phyloP scores from a whole-genome alignment of 2,888 invertebrate species.

The Blera fallax region DNA sequence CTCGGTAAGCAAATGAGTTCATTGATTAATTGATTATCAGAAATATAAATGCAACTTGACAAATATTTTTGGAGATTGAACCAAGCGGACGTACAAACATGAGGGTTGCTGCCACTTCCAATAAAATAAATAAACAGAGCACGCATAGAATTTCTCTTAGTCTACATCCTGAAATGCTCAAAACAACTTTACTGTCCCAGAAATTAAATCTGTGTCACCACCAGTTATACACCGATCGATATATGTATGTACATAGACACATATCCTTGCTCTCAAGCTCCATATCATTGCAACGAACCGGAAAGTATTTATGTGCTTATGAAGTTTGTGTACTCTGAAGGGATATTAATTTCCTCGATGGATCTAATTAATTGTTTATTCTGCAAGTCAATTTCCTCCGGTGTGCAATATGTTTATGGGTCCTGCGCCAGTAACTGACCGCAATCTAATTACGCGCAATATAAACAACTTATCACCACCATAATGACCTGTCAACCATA shows the following conservation, averaged over 20 bases:
- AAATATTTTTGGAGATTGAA: no score
- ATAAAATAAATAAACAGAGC: neutral
- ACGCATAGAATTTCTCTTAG: neutral
- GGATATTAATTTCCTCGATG: slow-evolving; percentile 23
- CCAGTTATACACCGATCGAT: neutral
- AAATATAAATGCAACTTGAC: no score
- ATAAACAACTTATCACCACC: slow-evolving; percentile 68
- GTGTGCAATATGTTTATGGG: slow-evolving; percentile 29
- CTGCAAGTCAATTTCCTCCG: slow-evolving; percentile 62
- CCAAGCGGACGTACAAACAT: no score
- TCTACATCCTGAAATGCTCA: neutral
- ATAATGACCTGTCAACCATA: slow-evolving; percentile 70
- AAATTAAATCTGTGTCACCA: neutral
- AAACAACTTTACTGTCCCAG: neutral
- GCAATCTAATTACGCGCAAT: slow-evolving; percentile 64
- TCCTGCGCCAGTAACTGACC: slow-evolving; percentile 38
- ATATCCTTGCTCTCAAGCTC: neutral
- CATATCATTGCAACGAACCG: neutral
- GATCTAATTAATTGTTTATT: slow-evolving; percentile 65
- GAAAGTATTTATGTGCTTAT: neutral
- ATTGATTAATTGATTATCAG: no score
- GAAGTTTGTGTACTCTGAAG: neutral
- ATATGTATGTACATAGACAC: neutral
- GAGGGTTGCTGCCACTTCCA: no score
- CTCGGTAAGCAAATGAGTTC: no score